phyloP scores from a whole-genome alignment of 2,888 invertebrate genomes.

The Cepaea hortensis region DNA sequence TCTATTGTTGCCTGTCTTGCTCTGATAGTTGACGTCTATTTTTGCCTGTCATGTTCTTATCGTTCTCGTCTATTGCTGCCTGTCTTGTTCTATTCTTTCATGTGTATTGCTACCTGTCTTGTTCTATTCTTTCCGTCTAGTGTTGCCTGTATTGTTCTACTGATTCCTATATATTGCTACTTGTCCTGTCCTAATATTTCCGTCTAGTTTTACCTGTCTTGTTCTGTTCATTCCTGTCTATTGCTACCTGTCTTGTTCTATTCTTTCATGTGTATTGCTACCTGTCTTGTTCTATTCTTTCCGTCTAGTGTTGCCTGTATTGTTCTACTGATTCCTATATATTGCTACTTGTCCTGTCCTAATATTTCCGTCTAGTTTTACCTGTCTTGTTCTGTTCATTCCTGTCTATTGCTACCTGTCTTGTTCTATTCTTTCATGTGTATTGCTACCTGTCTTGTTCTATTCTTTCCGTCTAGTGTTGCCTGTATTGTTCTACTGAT shows the following conservation, averaged over 20 bases:
- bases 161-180: no score
- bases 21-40: neutral
- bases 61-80: no score
- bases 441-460: neutral
- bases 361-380: no score
- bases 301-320: no score
- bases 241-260: neutral
- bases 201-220: neutral
- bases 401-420: neutral
- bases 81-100: neutral
- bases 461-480: neutral
- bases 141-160: no score
- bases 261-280: no score
- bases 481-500: neutral
- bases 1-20: neutral
- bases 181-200: no score
- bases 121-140: no score
- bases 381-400: neutral
- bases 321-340: no score
- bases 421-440: neutral
- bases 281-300: no score
- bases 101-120: no score
- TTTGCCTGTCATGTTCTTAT: neutral
- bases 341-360: no score
- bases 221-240: neutral